Conservation (phyloP, 2,113 vertebrate species). For the Petaurus breviceps region DNA sequence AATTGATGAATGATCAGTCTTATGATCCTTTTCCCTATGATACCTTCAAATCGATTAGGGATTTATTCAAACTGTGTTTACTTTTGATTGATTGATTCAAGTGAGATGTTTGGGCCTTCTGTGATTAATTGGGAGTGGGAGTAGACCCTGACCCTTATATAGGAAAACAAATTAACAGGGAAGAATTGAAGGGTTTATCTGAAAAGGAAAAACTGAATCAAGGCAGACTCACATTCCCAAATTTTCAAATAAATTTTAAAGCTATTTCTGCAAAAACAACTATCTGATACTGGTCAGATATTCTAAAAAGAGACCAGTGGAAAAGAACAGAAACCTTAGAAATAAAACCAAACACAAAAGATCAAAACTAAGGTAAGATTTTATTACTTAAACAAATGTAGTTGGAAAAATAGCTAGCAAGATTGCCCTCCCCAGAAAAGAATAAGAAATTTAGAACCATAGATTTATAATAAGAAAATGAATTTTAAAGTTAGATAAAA, state of each 20-base stretch:
- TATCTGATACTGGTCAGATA: not conserved
- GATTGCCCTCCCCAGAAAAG: not conserved
- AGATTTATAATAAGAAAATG: not conserved
- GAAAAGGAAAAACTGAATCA: not conserved
- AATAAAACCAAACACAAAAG: not conserved
- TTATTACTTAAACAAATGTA: not conserved
- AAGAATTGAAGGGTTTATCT: not conserved
- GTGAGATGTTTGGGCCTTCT: not conserved
- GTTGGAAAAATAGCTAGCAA: not conserved
- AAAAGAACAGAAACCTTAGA: not conserved
- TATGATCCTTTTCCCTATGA: not conserved
- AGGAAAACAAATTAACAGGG: not conserved
- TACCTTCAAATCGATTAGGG: not conserved
- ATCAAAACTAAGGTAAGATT: not conserved
- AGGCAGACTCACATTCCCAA: not conserved
- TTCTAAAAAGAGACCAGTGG: not conserved
- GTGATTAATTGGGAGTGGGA: not conserved
- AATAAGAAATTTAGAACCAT: not conserved
- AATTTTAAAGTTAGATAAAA: not conserved
- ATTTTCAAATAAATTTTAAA: not conserved
- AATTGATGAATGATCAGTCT: not conserved
- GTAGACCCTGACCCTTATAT: not conserved
- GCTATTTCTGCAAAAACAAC: not conserved
- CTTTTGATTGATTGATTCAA: not conserved
- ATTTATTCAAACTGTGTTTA: not conserved